Conservation (phyloP, 1,140 invertebrate genomes). For the Drosophila guanche region DNA sequence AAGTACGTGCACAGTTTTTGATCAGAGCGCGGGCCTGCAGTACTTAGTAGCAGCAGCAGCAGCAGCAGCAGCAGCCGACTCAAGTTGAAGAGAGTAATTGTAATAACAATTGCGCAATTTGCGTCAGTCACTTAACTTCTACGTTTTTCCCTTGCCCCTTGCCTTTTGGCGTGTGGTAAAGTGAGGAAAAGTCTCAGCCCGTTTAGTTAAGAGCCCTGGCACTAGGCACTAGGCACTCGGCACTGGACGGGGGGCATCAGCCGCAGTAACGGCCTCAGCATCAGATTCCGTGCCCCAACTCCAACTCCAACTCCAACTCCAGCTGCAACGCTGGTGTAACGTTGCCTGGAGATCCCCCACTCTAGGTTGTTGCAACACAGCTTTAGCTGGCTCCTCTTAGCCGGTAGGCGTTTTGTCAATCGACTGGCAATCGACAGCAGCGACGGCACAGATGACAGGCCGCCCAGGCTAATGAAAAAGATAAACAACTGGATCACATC, state of each 20-base stretch:
- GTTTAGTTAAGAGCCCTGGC: slow-evolving; percentile 44
- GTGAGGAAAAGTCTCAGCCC: slow-evolving; percentile 65
- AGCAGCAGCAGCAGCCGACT: slow-evolving; percentile 26
- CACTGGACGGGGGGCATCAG: slow-evolving; percentile 14
- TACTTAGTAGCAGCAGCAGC: slow-evolving; percentile 9
- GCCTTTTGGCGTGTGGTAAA: slow-evolving; percentile 60
- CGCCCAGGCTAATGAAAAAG: slow-evolving; percentile 80
- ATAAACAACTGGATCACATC: slow-evolving; percentile 77
- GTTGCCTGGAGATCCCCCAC: slow-evolving; percentile 1
- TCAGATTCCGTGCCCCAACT: background rate
- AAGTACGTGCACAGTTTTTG: slow-evolving; percentile 43
- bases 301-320: background rate
- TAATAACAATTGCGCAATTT: slow-evolving; percentile 81
- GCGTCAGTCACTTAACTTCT: slow-evolving; percentile 74
- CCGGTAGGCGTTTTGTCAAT: slow-evolving; percentile 77
- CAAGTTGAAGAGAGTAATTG: slow-evolving; percentile 72
- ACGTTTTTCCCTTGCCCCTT: background rate
- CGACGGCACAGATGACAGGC: slow-evolving; percentile 78
- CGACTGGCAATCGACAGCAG: slow-evolving; percentile 68
- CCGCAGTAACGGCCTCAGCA: slow-evolving; percentile 13
- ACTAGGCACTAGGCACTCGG: too few species aligned
- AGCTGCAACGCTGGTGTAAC: slow-evolving; percentile 18
- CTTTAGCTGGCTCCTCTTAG: slow-evolving; percentile 11
- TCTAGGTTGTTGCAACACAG: too few species aligned
- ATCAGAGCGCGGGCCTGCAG: slow-evolving; percentile 22